Conservation (phyloP, 2,113 vertebrate genomes). For the Dendropsophus ebraccatus region DNA sequence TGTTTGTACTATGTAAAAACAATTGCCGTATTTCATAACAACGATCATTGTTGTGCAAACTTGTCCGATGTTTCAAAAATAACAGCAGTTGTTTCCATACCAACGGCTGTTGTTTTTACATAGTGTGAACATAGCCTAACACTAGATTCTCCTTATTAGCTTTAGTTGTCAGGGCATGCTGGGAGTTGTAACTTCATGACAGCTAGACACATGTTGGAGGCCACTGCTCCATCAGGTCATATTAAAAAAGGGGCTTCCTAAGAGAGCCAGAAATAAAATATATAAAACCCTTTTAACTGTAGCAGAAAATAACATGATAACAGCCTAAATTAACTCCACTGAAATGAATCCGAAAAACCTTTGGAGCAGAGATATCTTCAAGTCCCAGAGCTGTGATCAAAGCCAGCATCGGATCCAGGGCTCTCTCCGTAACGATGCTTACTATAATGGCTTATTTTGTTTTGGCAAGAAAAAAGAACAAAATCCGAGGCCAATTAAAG, state of each 20-base stretch:
- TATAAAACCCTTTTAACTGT: not conserved
- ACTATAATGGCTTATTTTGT: slow-evolving; percentile 12
- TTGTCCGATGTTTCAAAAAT: no score
- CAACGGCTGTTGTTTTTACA: no score
- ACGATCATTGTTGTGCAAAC: no score
- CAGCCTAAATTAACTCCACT: slow-evolving; percentile 5
- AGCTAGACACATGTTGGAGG: no score
- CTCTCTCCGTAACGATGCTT: not conserved
- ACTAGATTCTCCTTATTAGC: no score
- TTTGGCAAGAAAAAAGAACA: slow-evolving; percentile 12
- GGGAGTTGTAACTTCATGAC: no score
- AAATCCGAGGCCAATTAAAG: slow-evolving; percentile 33
- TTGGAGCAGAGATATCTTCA: slow-evolving; percentile 24
- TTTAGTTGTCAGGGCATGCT: no score
- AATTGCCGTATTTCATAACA: no score
- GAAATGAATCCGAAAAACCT: slow-evolving; percentile 20
- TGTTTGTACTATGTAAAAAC: no score
- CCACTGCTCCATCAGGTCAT: no score
- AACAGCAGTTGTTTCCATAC: no score
- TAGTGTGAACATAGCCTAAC: no score
- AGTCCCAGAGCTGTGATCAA: slow-evolving; percentile 23
- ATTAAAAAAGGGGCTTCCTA: not conserved
- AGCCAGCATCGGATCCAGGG: not conserved
- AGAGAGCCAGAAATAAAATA: not conserved
- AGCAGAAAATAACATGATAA: not conserved